Base-by-base conservation (phyloP, 53 echinoderm and acorn worm genomes). In the Holothuria leucospilota region DNA sequence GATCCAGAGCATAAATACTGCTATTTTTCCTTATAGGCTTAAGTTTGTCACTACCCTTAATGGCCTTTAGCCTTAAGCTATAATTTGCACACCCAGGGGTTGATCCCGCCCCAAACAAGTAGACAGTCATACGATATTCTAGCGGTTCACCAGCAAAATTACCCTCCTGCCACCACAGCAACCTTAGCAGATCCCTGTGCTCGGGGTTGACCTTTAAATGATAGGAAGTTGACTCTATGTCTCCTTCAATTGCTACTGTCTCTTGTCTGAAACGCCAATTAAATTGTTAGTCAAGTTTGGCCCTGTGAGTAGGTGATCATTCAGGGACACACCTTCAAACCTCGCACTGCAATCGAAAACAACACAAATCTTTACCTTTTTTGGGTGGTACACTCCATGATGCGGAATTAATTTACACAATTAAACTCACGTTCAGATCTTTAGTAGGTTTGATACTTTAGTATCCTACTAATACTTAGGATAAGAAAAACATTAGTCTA, bases 121-220 rank as follows among this genome's bases (percentile, higher is more conserved):
- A 88, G 5, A 92, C 92, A 8, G 63, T 92, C 92, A 92, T 92
- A 62, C 92, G 61, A 38, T 68, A 78, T 38, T 85, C 86, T 38
- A 80, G 78, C 28, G 2, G 71, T 59, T 83, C 42, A 26, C 51
- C 29, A 42, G 24, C 65, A 56, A 88, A 65, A n/a, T 38, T 82
- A 88, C 41, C n/a, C n/a, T 80, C 78, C n/a, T 69, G 63, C 93
- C 93, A 91, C 94, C 94, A 94, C 58, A 94, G 82, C 28, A 88
- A 94, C 49, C 91, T 81, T 26, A 94, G 75, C 46, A 88, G 86
- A 40, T 94, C 64, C 27, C 86, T 29, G 28, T 94, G 63, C 8
- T 71, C 67, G 18, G 62, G 74, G n/a, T 40, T 40, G 41, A 91
- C 90, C 39, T 68, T 62, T 52, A 90, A 87, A 46, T 90, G 90